Evolutionary conservation across 2,888 invertebrate species (phyloP).

Genomic region (Troides helena): DNA sequence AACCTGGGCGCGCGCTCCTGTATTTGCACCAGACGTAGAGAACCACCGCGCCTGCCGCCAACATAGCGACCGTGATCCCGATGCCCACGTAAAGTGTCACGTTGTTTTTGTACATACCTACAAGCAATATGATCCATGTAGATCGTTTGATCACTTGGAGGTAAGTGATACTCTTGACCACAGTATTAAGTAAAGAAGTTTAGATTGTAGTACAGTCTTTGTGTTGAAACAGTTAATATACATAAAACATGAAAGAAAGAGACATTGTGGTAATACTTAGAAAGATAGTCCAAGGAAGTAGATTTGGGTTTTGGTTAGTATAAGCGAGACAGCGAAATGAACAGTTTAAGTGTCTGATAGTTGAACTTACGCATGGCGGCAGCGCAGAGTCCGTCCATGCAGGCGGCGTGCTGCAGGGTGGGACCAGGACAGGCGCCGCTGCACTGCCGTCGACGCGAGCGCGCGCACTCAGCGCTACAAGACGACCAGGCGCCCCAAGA

Average conservation of each 20-base stretch:
- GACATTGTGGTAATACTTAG: no score
- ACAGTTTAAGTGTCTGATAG: no score
- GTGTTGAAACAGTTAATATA: no score
- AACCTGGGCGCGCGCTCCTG: slow-evolving; percentile 53
- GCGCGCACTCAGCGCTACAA: slow-evolving; percentile 65
- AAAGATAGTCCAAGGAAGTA: no score
- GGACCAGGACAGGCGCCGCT: slow-evolving; percentile 60
- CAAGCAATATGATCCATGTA: neutral
- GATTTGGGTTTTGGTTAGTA: no score
- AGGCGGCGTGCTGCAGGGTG: slow-evolving; percentile 64
- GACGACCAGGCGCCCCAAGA: slow-evolving; percentile 65
- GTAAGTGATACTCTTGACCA: no score
- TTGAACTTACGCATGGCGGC: slow-evolving; percentile 34
- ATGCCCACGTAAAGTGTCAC: slow-evolving; percentile 64
- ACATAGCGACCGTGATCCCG: slow-evolving; percentile 64
- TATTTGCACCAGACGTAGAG: slow-evolving; percentile 67
- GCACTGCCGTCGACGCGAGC: slow-evolving; percentile 60
- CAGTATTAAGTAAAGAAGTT: no score
- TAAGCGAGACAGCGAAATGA: no score
- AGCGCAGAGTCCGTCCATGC: slow-evolving; percentile 64
- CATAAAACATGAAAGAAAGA: no score
- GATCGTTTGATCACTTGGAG: no score
- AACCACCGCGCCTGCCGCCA: slow-evolving; percentile 57
- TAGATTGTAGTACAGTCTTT: no score
- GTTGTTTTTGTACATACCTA: slow-evolving; percentile 59